These are phyloP conservation scores for Drosophila trichaetosa DNA, from an alignment of 2,888 invertebrate species.

Conservation along the genomic window DNA sequence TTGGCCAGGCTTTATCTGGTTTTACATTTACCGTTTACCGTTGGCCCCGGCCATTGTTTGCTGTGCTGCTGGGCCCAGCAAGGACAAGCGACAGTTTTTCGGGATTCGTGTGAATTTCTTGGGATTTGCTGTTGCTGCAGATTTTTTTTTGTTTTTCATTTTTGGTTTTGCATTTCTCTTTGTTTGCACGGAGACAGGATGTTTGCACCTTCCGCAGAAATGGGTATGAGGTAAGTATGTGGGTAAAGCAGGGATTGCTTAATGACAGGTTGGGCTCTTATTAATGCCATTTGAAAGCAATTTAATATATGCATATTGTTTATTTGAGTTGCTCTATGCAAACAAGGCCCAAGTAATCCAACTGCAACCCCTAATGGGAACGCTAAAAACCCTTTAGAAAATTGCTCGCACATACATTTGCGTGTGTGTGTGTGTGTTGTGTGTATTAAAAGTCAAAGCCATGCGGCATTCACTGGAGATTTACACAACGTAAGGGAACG, in stretches of 20 bases:
- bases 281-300: slow-evolving; percentile 77
- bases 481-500: slow-evolving; percentile 19
- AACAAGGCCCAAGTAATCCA: slow-evolving; percentile 54
- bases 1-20: slow-evolving; percentile 51
- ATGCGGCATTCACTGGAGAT: slow-evolving; percentile 55
- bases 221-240: slow-evolving; percentile 20
- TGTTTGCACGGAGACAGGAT: slow-evolving; percentile 60
- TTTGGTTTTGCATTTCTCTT: slow-evolving; percentile 44
- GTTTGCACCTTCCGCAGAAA: slow-evolving; percentile 75
- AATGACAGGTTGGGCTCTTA: slow-evolving; percentile 73
- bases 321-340: slow-evolving; percentile 43
- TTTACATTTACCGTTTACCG: slow-evolving; percentile 56
- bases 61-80: neutral
- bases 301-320: slow-evolving; percentile 69
- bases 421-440: slow-evolving; percentile 7
- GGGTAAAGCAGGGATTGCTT: slow-evolving; percentile 50
- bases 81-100: slow-evolving; percentile 40
- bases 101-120: slow-evolving; percentile 64
- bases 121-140: slow-evolving; percentile 38
- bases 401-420: slow-evolving; percentile 21
- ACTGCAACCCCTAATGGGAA: slow-evolving; percentile 64
- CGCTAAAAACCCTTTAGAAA: slow-evolving; percentile 64
- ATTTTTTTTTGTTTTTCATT: slow-evolving; percentile 17
- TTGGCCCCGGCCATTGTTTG: slow-evolving; percentile 40
- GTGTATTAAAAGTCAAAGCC: slow-evolving; percentile 56